Percentiles rank a stretch among this genome's conserved stretches.
These are phyloP conservation scores for Maconellicoccus hirsutus DNA, from an alignment of 1,140 invertebrate species.

Conservation along the genomic window DNA sequence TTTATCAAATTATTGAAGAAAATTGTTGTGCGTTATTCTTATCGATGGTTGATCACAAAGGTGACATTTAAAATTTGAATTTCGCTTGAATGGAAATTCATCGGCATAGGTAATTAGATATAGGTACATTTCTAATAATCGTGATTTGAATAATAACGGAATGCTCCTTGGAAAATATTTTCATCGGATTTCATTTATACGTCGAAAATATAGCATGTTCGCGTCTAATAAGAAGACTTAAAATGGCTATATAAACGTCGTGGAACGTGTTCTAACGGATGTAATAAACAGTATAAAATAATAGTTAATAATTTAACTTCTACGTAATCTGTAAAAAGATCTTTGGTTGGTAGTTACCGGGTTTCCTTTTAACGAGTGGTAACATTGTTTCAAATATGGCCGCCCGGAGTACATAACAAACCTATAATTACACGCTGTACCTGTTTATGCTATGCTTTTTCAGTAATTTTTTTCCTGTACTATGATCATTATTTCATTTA, in stretches of 20 bases:
- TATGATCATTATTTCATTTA: background rate
- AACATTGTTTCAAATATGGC: slow-evolving; percentile 9
- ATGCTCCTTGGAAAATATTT: too few relatives aligned
- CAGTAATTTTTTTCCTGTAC: background rate
- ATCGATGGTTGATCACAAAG: too few relatives aligned
- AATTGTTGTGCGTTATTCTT: too few relatives aligned
- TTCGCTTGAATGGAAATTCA: too few relatives aligned
- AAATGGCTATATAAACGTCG: slow-evolving; percentile 8
- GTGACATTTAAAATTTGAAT: too few relatives aligned
- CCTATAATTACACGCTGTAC: slow-evolving; percentile 4
- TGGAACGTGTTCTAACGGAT: slow-evolving; percentile 2
- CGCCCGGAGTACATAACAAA: background rate
- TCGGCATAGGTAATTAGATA: too few relatives aligned
- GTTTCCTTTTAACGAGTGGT: slow-evolving; percentile 7
- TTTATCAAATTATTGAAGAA: too few relatives aligned
- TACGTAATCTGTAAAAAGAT: slow-evolving; percentile 9
- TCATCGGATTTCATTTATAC: background rate
- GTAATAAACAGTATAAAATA: slow-evolving; percentile 2
- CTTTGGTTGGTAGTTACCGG: slow-evolving; percentile 7
- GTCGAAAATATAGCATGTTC: background rate
- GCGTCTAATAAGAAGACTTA: background rate
- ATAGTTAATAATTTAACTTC: background rate
- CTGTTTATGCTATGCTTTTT: background rate
- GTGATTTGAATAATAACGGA: too few relatives aligned
- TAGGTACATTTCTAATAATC: too few relatives aligned